Percentiles rank a stretch among this genome's conserved stretches.
These are phyloP conservation scores for Limnephilus marmoratus DNA, from an alignment of 2,888 invertebrate species.

Conservation along the genomic window DNA sequence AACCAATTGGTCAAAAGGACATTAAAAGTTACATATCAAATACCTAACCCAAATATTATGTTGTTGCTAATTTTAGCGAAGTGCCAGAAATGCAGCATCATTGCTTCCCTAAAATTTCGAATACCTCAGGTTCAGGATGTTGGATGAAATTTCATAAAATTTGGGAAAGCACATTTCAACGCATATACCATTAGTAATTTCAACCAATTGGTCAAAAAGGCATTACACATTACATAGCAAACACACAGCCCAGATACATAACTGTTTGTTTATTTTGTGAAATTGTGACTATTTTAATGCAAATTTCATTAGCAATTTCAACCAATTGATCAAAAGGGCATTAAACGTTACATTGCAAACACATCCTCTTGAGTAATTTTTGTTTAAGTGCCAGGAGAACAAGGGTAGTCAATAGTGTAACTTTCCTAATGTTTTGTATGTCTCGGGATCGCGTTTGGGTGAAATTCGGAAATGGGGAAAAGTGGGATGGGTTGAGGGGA, in stretches of 20 bases:
- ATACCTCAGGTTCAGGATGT: neutral
- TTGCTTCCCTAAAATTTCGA: neutral
- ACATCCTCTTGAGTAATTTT: neutral
- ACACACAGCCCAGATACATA: neutral
- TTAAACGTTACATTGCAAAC: neutral
- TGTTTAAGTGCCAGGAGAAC: neutral
- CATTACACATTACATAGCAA: neutral
- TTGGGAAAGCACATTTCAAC: neutral
- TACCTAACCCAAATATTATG: neutral
- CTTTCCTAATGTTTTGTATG: neutral
- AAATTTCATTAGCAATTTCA: neutral
- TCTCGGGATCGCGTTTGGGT: neutral
- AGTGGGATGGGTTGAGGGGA: constrained; percentile 6
- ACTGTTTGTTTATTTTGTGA: too few species aligned
- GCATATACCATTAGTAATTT: neutral
- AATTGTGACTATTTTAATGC: neutral
- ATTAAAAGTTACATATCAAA: neutral
- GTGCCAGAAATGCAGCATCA: neutral
- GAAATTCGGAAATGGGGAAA: constrained; percentile 12
- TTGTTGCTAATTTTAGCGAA: neutral
- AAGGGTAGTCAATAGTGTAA: neutral
- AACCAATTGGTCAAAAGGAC: neutral
- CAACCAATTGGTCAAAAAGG: neutral
- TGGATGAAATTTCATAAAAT: neutral
- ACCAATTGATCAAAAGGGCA: neutral